A percentile compares a stretch with the other conserved stretches of the same genome.
These are phyloP conservation scores for Lathronympha strigana DNA, from an alignment of 2,888 invertebrate genomes.

Conservation along the genomic window DNA sequence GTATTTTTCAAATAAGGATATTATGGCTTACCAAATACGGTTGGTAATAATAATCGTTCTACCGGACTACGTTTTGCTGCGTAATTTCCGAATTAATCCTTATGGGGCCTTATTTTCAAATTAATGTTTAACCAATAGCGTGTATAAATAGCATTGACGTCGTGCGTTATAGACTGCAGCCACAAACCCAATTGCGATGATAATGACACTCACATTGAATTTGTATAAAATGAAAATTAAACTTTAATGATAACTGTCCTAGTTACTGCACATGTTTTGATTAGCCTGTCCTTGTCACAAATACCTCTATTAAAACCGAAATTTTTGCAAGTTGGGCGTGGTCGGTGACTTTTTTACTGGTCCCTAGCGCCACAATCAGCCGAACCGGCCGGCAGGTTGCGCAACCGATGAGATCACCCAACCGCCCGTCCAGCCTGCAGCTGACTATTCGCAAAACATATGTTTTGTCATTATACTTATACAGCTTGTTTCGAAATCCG, in stretches of 20 bases:
- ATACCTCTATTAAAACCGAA: neutral
- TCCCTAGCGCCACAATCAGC: slow-evolving; percentile 9
- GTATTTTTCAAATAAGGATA: slow-evolving; percentile 6
- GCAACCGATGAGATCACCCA: slow-evolving; percentile 31
- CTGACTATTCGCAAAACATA: neutral
- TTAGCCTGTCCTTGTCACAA: too few species aligned
- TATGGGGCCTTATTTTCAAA: neutral
- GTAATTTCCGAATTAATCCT: too few species aligned
- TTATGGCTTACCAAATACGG: neutral
- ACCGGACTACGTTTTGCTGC: neutral
- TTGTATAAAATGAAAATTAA: neutral
- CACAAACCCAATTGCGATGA: too few species aligned
- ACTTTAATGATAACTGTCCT: neutral
- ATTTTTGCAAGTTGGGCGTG: slow-evolving; percentile 11
- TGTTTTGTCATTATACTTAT: too few species aligned
- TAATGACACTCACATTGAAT: too few species aligned
- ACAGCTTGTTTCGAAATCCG: neutral
- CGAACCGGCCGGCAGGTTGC: slow-evolving; percentile 20
- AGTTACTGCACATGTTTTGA: neutral
- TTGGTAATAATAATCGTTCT: neutral
- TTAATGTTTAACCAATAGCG: neutral
- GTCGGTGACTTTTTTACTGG: slow-evolving; percentile 20
- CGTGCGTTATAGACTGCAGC: neutral
- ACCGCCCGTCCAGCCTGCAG: slow-evolving; percentile 6
- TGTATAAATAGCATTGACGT: neutral